Conservation (phyloP, 2,888 invertebrate genomes). For the Octonoba sinensis region DNA sequence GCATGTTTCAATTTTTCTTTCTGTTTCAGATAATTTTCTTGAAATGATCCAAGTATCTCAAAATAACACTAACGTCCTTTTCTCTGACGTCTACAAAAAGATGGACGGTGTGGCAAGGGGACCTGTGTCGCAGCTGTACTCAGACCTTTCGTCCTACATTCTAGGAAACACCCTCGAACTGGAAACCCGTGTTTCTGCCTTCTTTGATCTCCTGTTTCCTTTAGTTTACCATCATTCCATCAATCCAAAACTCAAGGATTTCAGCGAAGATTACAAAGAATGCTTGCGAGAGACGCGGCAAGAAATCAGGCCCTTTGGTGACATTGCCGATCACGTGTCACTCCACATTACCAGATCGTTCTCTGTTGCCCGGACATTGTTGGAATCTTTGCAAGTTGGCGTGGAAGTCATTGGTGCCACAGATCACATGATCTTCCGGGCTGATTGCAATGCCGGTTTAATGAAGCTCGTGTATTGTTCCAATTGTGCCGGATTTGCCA, state of each 20-base stretch:
- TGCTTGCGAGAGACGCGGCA: constrained; percentile 83
- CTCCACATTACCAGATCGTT: constrained; percentile 81
- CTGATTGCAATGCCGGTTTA: constrained; percentile 80
- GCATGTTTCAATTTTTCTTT: constrained; percentile 66
- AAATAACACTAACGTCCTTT: constrained; percentile 85
- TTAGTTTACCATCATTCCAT: constrained; percentile 78
- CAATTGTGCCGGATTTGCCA: constrained; percentile 80
- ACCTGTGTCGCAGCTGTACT: constrained; percentile 81
- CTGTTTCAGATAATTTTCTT: constrained; percentile 82
- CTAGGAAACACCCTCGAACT: constrained; percentile 72
- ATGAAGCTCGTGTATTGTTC: constrained; percentile 75
- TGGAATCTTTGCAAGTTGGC: constrained; percentile 84
- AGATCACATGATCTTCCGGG: constrained; percentile 71
- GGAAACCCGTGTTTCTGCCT: constrained; percentile 74
- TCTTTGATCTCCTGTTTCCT: constrained; percentile 87
- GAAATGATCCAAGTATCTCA: constrained; percentile 83
- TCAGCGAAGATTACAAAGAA: constrained; percentile 83
- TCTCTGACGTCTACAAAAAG: constrained; percentile 83
- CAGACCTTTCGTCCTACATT: constrained; percentile 78
- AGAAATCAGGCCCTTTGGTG: constrained; percentile 85
- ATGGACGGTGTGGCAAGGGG: constrained; percentile 80
- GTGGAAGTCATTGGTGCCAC: constrained; percentile 76
- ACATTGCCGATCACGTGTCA: constrained; percentile 80
- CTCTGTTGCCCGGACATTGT: constrained; percentile 84
- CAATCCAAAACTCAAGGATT: constrained; percentile 75